Evolutionary conservation across 53 echinoderm and acorn worm genomes (phyloP).

Genomic region (Henricia sp.): DNA sequence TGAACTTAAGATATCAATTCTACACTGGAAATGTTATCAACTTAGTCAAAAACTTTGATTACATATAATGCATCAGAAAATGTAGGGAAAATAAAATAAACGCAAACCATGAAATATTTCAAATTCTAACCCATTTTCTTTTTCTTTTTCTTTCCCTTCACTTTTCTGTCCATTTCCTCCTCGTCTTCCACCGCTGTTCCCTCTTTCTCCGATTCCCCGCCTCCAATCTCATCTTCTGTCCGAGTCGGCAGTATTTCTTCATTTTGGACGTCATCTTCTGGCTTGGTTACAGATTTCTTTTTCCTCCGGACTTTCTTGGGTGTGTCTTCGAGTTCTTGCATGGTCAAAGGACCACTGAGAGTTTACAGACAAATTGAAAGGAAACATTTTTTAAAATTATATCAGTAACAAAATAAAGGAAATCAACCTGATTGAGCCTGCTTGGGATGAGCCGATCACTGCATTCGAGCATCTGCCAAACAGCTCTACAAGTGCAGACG

Average conservation of each 20-base stretch:
- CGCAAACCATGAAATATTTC: neutral
- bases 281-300: slow-evolving; percentile 70
- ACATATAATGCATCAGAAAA: too few species aligned
- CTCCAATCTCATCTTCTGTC: slow-evolving; percentile 63
- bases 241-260: slow-evolving; percentile 30
- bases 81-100: neutral
- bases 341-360: slow-evolving; percentile 69
- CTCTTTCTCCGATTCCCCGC: slow-evolving; percentile 50
- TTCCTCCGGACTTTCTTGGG: slow-evolving; percentile 78
- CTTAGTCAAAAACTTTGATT: too few species aligned
- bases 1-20: too few species aligned
- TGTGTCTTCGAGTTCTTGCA: slow-evolving; percentile 81
- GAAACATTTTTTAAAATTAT: neutral
- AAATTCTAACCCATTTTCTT: slow-evolving; percentile 48
- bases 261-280: slow-evolving; percentile 47
- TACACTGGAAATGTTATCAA: too few species aligned
- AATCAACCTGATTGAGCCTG: too few species aligned
- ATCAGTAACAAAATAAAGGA: too few species aligned
- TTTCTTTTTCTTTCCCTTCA: slow-evolving; percentile 31
- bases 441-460: too few species aligned
- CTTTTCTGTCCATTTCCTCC: neutral
- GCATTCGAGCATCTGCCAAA: too few species aligned
- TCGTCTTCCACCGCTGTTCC: slow-evolving; percentile 35
- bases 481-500: too few species aligned
- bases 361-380: neutral